These are phyloP conservation scores for Pedionomus torquatus DNA, from an alignment of 2,113 vertebrate genomes.

Conservation along the genomic window DNA sequence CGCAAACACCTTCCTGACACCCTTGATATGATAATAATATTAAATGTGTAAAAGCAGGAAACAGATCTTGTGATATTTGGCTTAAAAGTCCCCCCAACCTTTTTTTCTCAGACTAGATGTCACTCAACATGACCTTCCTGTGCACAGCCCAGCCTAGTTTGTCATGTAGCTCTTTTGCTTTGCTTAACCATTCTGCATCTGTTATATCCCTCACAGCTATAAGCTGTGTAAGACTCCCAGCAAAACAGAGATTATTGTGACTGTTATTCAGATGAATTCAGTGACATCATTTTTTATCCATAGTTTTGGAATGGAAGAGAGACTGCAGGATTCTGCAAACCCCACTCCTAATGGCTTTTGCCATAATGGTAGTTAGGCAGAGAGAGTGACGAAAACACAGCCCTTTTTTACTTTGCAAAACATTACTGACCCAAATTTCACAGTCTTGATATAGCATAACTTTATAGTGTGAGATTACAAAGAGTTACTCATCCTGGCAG, in stretches of 20 bases:
- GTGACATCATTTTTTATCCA: neutral
- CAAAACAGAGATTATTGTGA: neutral
- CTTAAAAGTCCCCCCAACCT: neutral
- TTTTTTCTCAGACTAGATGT: neutral
- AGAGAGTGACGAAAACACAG: neutral
- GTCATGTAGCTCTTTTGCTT: neutral
- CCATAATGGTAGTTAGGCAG: neutral
- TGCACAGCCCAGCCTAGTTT: neutral
- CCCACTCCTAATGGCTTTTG: neutral
- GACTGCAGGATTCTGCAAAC: neutral
- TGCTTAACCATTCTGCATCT: neutral
- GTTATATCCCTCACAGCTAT: neutral
- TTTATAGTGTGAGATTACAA: neutral
- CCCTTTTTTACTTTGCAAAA: neutral
- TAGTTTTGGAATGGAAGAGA: neutral
- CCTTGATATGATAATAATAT: neutral
- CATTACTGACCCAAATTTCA: neutral
- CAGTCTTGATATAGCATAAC: neutral
- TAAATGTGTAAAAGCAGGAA: neutral
- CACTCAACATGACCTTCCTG: neutral
- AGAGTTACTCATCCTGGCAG: neutral
- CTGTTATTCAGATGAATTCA: neutral
- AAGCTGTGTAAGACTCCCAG: neutral
- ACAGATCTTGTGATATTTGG: neutral
- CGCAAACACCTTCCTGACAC: neutral